A percentile compares a stretch with the other conserved stretches of the same genome.
Conservation (phyloP, 2,888 invertebrate genomes). For the Amblyjoppa fuscipennis region DNA sequence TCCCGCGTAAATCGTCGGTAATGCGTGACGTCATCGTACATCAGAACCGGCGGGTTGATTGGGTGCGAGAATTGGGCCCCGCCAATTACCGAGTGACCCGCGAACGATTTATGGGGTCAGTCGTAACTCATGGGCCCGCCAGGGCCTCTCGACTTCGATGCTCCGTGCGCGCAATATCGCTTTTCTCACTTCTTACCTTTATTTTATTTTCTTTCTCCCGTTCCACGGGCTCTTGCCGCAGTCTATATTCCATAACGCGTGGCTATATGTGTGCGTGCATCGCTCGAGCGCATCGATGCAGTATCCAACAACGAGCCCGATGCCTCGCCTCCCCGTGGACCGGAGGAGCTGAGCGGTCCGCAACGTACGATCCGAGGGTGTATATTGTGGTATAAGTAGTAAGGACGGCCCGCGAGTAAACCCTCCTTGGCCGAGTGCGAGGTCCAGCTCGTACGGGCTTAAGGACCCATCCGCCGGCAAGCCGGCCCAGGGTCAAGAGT, state of each 20-base stretch:
- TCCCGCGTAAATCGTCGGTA: slow-evolving; percentile 80
- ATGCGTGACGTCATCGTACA: slow-evolving; percentile 82
- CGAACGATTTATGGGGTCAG: slow-evolving; percentile 82
- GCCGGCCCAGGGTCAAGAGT: slow-evolving; percentile 30
- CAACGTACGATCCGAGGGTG: slow-evolving; percentile 1
- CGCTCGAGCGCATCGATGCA: slow-evolving; percentile 13
- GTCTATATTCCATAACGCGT: slow-evolving; percentile 76
- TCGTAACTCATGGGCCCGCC: slow-evolving; percentile 78
- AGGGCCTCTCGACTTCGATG: slow-evolving; percentile 56
- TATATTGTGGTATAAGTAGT: slow-evolving; percentile 16
- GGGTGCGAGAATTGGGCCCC: slow-evolving; percentile 83
- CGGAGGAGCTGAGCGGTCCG: background rate
- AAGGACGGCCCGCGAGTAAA: slow-evolving; percentile 9
- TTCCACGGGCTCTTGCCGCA: slow-evolving; percentile 36
- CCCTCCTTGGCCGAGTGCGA: slow-evolving; percentile 3
- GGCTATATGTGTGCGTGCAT: slow-evolving; percentile 54
- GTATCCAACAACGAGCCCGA: background rate
- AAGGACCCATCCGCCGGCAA: slow-evolving; percentile 10
- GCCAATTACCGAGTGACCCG: slow-evolving; percentile 82
- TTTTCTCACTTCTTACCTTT: slow-evolving; percentile 46
- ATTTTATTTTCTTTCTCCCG: slow-evolving; percentile 59
- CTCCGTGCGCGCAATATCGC: slow-evolving; percentile 42
- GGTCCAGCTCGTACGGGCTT: background rate
- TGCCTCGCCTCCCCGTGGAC: slow-evolving; percentile 23
- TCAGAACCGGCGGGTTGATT: slow-evolving; percentile 79